These are phyloP conservation scores for Cerastis rubricosa DNA, from an alignment of 2,888 invertebrate genomes.

Conservation along the genomic window DNA sequence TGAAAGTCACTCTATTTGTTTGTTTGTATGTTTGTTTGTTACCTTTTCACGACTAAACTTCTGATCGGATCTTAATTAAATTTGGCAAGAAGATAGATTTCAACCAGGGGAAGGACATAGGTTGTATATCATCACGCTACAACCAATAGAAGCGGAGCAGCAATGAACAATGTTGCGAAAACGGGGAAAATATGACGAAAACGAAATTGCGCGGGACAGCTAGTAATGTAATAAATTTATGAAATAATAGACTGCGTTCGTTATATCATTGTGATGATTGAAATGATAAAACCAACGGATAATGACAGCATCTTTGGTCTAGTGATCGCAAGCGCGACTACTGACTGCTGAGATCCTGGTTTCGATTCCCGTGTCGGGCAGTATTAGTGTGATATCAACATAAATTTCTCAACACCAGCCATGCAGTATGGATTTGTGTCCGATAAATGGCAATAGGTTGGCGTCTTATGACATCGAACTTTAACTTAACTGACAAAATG, in stretches of 20 bases:
- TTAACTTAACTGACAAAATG: background rate
- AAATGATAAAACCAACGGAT: background rate
- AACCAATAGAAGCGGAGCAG: no score
- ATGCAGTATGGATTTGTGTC: no score
- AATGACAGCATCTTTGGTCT: background rate
- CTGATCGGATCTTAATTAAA: no score
- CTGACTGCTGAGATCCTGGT: background rate
- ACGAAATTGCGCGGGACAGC: no score
- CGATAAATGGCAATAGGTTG: background rate
- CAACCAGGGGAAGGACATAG: no score
- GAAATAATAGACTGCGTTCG: background rate
- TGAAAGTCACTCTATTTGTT: no score
- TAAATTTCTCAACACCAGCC: background rate
- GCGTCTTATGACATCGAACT: background rate
- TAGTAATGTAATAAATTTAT: background rate
- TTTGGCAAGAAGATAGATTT: no score
- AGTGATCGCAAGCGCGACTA: background rate
- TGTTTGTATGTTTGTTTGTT: no score
- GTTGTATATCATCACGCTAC: no score
- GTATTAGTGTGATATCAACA: background rate
- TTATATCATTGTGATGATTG: background rate
- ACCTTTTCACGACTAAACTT: no score
- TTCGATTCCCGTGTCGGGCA: background rate
- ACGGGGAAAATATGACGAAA: no score
- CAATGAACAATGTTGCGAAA: no score